Evolutionary conservation across 2,797 vertebrate species (phyloP).

Genomic region (Hemitrygon akajei): DNA sequence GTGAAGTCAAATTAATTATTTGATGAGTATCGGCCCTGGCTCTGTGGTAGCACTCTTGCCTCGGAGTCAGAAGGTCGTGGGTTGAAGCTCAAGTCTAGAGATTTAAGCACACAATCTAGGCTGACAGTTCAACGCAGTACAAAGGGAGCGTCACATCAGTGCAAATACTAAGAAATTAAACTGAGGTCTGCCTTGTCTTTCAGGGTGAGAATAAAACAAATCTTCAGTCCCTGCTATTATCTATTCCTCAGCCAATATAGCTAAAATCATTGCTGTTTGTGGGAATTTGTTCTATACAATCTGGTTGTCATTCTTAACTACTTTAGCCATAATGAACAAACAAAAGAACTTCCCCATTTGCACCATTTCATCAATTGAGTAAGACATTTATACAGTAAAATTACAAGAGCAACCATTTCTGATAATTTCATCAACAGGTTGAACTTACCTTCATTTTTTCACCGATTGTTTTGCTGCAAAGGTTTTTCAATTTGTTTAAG

Average conservation of each 20-base stretch:
- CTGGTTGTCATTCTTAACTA: background rate
- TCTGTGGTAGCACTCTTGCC: background rate
- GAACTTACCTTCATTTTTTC: slow-evolving; percentile 93
- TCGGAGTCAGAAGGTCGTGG: background rate
- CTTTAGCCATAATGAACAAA: no score
- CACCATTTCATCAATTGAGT: background rate
- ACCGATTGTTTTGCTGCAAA: slow-evolving; percentile 93
- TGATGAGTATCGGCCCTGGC: background rate
- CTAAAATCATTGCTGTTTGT: background rate
- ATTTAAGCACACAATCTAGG: background rate
- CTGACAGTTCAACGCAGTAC: background rate
- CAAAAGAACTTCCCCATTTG: no score
- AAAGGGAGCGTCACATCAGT: no score
- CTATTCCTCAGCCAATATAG: background rate
- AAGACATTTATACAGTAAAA: background rate
- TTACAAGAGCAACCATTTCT: background rate
- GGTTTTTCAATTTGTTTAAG: slow-evolving; percentile 91
- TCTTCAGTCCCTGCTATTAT: background rate
- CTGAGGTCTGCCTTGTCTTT: background rate
- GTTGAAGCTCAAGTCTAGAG: background rate
- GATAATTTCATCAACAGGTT: background rate
- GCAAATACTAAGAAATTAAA: background rate
- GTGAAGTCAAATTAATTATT: background rate
- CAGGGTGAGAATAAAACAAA: background rate
- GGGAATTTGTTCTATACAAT: background rate